A percentile compares a stretch with the other conserved stretches of the same genome.
These are phyloP conservation scores for Dendroctonus ponderosae DNA, from an alignment of 1,140 invertebrate genomes.

Conservation along the genomic window DNA sequence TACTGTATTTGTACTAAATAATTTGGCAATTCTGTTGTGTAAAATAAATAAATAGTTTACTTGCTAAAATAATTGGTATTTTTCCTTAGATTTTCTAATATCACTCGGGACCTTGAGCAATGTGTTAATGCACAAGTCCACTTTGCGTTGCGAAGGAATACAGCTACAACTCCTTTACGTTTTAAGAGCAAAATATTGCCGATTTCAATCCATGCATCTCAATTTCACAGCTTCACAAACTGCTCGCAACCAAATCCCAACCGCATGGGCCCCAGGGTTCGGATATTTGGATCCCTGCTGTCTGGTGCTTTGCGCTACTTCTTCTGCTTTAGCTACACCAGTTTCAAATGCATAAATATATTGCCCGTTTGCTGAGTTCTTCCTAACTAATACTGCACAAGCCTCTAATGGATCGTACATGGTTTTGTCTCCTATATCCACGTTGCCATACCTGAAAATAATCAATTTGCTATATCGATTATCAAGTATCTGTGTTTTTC, in stretches of 20 bases:
- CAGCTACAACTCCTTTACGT: too few relatives aligned
- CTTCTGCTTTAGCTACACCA: conserved; percentile 55
- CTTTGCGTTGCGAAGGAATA: too few relatives aligned
- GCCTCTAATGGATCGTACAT: conserved; percentile 57
- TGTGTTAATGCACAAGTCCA: too few relatives aligned
- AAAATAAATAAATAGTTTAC: too few relatives aligned
- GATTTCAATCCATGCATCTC: conserved; percentile 15
- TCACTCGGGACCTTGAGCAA: too few relatives aligned
- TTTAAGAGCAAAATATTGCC: neutral
- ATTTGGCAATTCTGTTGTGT: too few relatives aligned
- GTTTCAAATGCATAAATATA: conserved; percentile 51
- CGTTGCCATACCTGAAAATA: conserved; percentile 52
- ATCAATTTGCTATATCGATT: neutral
- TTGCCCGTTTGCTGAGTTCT: conserved; percentile 37
- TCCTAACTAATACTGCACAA: conserved; percentile 42
- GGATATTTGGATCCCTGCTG: conserved; percentile 46
- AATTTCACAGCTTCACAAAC: conserved; percentile 54
- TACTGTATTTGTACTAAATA: too few relatives aligned
- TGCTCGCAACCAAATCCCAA: conserved; percentile 61
- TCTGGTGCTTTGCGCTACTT: conserved; percentile 48
- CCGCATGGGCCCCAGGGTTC: conserved; percentile 61
- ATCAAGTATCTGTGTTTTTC: too few relatives aligned
- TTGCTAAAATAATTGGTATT: too few relatives aligned
- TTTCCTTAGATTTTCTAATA: too few relatives aligned
- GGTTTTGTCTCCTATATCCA: conserved; percentile 57